Evolutionary conservation across 2,888 invertebrate genomes (phyloP).

Genomic region (Lasioglossum marginatum): DNA sequence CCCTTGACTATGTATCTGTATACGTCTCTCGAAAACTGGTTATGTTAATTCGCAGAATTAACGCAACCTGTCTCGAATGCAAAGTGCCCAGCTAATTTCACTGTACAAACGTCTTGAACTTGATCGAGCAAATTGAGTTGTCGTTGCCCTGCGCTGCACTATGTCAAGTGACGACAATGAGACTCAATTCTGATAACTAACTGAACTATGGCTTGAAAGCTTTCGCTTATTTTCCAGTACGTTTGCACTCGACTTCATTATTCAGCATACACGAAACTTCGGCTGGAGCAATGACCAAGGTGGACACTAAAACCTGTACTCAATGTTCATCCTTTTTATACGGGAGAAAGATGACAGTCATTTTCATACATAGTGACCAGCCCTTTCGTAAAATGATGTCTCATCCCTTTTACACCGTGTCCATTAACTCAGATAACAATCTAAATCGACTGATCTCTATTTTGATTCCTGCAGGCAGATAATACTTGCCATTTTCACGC

Average conservation of each 20-base stretch:
- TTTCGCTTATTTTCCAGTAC: neutral
- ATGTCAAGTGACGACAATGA: conserved; percentile 56
- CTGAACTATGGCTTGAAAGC: neutral
- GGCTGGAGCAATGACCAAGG: neutral
- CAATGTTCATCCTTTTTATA: neutral
- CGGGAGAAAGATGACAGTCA: neutral
- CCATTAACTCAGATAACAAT: conserved; percentile 32
- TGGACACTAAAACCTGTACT: neutral
- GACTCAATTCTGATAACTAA: conserved; percentile 33
- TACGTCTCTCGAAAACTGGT: neutral
- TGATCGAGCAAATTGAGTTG: neutral
- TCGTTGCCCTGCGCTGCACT: conserved; percentile 15
- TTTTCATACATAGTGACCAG: neutral
- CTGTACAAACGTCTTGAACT: neutral
- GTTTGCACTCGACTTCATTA: neutral
- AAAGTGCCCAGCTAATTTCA: neutral
- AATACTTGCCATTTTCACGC: neutral
- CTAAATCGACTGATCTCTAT: conserved; percentile 35
- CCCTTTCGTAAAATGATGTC: neutral
- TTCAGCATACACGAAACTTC: neutral
- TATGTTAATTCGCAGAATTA: conserved; percentile 7
- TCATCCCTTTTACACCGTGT: neutral
- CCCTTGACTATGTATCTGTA: neutral
- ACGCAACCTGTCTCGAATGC: neutral
- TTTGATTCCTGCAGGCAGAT: neutral